Percentiles rank a stretch among this genome's conserved stretches.
Conservation (phyloP, 2,888 invertebrate genomes). For the Netelia virgata region DNA sequence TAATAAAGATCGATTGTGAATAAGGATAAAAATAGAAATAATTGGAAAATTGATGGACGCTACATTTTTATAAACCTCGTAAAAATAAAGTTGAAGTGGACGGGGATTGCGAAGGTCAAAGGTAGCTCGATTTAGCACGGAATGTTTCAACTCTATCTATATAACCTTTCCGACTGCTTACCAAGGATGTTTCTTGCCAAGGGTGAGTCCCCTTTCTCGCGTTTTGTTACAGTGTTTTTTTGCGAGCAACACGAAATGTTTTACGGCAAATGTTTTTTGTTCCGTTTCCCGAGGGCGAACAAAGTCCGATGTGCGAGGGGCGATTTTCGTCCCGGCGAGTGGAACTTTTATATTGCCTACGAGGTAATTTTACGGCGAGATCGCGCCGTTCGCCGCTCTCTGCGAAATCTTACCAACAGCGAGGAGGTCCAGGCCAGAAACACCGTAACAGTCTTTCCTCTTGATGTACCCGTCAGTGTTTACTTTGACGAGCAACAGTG, state of each 20-base stretch:
- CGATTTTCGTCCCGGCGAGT: slow-evolving; percentile 56
- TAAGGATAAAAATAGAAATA: too few relatives aligned
- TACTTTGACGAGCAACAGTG: slow-evolving; percentile 75
- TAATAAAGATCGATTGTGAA: too few relatives aligned
- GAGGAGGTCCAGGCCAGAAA: slow-evolving; percentile 18
- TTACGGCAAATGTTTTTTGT: slow-evolving; percentile 14
- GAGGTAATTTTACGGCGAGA: slow-evolving; percentile 40
- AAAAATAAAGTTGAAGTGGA: not conserved
- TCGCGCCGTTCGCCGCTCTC: slow-evolving; percentile 29
- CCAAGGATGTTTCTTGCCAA: not conserved
- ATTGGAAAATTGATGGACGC: too few relatives aligned
- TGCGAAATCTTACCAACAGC: slow-evolving; percentile 22
- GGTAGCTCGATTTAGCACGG: not conserved
- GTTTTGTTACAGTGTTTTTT: not conserved
- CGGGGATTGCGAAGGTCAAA: not conserved
- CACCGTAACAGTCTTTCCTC: not conserved
- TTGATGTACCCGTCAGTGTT: slow-evolving; percentile 68
- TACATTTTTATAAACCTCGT: not conserved
- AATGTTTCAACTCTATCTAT: not conserved
- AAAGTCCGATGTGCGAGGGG: slow-evolving; percentile 4
- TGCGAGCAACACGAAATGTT: not conserved
- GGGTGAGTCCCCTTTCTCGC: not conserved
- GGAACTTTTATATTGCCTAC: slow-evolving; percentile 33
- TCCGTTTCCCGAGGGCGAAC: not conserved
- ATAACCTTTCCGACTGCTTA: not conserved